Conservation (phyloP, 2,888 invertebrate species). For the Pyrocoelia pectoralis region DNA sequence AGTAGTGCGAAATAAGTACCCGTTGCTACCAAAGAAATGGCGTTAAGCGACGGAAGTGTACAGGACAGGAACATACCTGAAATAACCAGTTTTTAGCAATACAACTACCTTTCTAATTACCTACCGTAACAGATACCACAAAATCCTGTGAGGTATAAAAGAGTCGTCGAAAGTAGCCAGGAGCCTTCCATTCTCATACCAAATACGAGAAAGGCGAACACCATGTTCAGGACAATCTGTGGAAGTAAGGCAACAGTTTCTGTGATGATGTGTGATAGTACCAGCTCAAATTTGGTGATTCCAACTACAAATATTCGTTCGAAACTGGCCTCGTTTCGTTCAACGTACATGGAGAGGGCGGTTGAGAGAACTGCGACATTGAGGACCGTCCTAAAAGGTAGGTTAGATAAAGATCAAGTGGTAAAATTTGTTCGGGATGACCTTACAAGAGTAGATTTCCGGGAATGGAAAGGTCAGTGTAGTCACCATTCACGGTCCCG, state of each 20-base stretch:
- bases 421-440: no score
- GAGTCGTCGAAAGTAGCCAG: conserved; percentile 73
- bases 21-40: no score
- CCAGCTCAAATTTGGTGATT: conserved; percentile 13
- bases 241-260: conserved; percentile 20
- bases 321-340: conserved; percentile 17
- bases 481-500: no score
- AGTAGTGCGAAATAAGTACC: conserved; percentile 80
- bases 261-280: conserved; percentile 22
- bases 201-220: conserved; percentile 82
- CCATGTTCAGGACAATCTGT: conserved; percentile 71
- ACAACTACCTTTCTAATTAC: no score
- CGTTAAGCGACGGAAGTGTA: no score
- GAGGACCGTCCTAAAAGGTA: conserved; percentile 7
- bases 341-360: conserved; percentile 12
- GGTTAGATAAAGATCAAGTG: no score
- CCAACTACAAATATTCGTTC: conserved; percentile 10
- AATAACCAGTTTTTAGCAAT: no score
- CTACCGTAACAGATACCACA: conserved; percentile 94
- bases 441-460: no score
- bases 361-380: neutral
- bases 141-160: conserved; percentile 83
- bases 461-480: no score
- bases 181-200: conserved; percentile 80
- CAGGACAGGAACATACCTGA: no score